These are phyloP conservation scores for Enteromius viviparus DNA, from an alignment of 2,797 vertebrate species.

Conservation along the genomic window DNA sequence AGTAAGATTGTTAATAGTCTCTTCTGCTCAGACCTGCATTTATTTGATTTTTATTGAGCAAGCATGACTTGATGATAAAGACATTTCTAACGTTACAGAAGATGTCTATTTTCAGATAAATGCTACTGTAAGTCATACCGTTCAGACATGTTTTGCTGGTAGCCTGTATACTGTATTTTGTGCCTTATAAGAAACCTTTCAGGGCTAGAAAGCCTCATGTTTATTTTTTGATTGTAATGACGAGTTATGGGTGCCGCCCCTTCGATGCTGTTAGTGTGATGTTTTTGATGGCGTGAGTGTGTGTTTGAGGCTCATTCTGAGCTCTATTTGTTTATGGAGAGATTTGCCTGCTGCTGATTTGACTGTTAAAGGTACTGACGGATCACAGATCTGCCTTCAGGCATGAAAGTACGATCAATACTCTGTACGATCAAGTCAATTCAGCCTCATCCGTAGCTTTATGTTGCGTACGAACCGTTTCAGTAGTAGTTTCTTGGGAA, in stretches of 20 bases:
- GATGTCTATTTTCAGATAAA: too few relatives aligned
- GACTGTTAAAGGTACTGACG: background rate
- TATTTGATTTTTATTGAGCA: too few relatives aligned
- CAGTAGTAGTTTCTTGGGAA: background rate
- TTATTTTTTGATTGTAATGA: constrained; percentile 1
- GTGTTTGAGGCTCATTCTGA: background rate
- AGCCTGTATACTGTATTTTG: background rate
- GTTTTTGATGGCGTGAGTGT: background rate
- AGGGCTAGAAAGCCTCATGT: background rate
- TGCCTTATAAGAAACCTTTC: background rate
- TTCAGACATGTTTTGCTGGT: background rate
- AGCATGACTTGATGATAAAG: too few relatives aligned
- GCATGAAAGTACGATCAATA: background rate
- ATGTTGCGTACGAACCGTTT: background rate
- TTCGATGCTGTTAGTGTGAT: background rate
- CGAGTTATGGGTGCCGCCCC: background rate
- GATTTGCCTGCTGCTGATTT: constrained; percentile 21
- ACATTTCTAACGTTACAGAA: too few relatives aligned
- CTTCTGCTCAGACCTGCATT: too few relatives aligned
- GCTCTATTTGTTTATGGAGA: background rate
- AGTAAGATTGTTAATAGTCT: background rate
- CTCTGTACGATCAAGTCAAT: background rate
- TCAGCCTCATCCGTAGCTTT: background rate
- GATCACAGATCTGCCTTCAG: background rate
- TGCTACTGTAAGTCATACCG: too few relatives aligned